Base-by-base conservation (phyloP, 2,113 vertebrate genomes). In the Candoia aspera region DNA sequence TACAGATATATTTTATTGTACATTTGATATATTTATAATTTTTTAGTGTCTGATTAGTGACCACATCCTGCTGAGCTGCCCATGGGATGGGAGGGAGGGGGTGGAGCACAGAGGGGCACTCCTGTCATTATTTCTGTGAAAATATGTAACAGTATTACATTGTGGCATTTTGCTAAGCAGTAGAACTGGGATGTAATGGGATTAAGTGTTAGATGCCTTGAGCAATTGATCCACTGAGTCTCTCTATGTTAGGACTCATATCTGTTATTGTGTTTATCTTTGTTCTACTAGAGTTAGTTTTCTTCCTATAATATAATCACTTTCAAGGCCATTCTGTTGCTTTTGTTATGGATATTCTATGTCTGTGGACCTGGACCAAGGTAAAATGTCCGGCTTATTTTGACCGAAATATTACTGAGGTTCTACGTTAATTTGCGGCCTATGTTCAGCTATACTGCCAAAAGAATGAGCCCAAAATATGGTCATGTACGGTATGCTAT, bases 11-110 rank as follows among this genome's bases (percentile, higher is more conserved):
- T 97, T 96, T 97, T 97, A 97, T 94, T 97, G 98, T 97, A 98
- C 97, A 98, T 97, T 97, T 96, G 98, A 98, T 97, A 95, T 96
- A 97, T 98, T 98, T 98, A 97, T 97, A 97, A 96, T 98, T 98
- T 97, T 97, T 96, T 96, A n/a, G 93, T 96, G 92, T 24, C 94
- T 92, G 92, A 90, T 84, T 92, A 92, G 96, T 94, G 95, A 83
- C 90, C 37, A 13, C 54, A 42, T 93, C 92, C 88, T 55, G 11
- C 83, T 89, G 23, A 12, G 12, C 54, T 86, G 58, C 91, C 95
- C 93, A 73, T 0, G 49, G 29, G 54, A 0, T 10, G 64, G 84
- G 49, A 24, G 91, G 3, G 60, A 86, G 93, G 93, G 0, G 73
- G 93, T 87, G 93, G 89, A 29, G 89, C 91, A 49, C 91, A 42